phyloP scores from a whole-genome alignment of 2,113 vertebrate species.

The Paramisgurnus dabryanus region DNA sequence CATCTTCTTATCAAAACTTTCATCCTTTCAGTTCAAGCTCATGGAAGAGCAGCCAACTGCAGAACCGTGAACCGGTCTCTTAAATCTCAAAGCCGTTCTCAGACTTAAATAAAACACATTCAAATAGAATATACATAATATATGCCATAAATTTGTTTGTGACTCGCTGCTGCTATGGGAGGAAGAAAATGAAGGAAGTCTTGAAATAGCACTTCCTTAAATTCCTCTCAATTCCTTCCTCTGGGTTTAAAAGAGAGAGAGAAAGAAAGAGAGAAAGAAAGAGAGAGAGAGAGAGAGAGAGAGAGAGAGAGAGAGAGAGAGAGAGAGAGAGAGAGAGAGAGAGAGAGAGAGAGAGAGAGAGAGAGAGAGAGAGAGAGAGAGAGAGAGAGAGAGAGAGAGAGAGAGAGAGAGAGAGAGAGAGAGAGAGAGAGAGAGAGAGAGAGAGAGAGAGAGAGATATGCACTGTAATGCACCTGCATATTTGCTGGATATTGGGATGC shows the following conservation, averaged over 20 bases:
- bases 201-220: constrained; percentile 65
- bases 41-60: constrained; percentile 1
- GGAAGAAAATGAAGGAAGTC: constrained; percentile 62
- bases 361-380: not conserved
- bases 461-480: not conserved
- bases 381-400: constrained; percentile 32
- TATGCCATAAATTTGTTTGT: too few species aligned
- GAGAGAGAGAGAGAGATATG: constrained; percentile 8
- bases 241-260: constrained; percentile 49
- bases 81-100: not conserved
- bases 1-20: too few species aligned
- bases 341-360: constrained; percentile 18
- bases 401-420: constrained; percentile 24
- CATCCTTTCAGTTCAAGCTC: constrained; percentile 9
- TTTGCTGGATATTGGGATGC: not conserved
- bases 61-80: not conserved
- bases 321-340: constrained; percentile 18
- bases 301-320: not conserved
- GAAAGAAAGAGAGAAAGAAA: too few species aligned
- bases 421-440: not conserved
- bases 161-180: constrained; percentile 23
- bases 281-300: constrained; percentile 23
- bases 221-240: constrained; percentile 65
- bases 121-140: too few species aligned
- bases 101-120: constrained; percentile 8